Conservation (phyloP, 2,888 invertebrate species). For the Allygus modestus region DNA sequence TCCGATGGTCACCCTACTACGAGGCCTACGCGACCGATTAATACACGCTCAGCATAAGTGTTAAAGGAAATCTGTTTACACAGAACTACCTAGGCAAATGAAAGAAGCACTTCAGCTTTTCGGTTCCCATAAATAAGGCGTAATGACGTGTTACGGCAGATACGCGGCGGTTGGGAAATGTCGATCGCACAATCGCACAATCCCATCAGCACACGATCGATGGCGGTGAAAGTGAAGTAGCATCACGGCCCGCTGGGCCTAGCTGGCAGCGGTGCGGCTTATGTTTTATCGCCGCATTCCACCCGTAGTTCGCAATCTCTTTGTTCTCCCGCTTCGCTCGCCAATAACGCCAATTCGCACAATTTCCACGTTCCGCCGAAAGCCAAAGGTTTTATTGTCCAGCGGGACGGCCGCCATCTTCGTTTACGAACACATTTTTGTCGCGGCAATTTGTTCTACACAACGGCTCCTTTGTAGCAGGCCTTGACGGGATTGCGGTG, state of each 20-base stretch:
- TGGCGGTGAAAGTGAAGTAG: too few species aligned
- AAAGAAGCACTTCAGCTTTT: too few species aligned
- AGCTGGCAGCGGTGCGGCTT: too few species aligned
- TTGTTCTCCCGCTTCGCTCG: background rate
- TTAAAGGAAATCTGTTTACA: too few species aligned
- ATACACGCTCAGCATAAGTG: too few species aligned
- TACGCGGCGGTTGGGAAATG: background rate
- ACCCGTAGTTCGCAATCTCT: background rate
- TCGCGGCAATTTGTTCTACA: slow-evolving; percentile 42
- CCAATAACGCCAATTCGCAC: slow-evolving; percentile 13
- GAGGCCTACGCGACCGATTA: too few species aligned
- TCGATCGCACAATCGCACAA: too few species aligned
- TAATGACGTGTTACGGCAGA: too few species aligned
- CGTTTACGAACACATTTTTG: slow-evolving; percentile 24
- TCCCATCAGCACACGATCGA: too few species aligned
- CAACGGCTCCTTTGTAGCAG: slow-evolving; percentile 24
- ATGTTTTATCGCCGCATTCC: background rate
- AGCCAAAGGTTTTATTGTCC: slow-evolving; percentile 6
- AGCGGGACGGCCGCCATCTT: background rate
- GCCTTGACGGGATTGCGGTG: slow-evolving; percentile 5
- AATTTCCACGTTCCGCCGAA: slow-evolving; percentile 35
- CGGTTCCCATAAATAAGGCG: too few species aligned
- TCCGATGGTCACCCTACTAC: too few species aligned
- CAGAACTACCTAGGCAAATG: too few species aligned
- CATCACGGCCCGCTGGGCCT: background rate